phyloP scores from a whole-genome alignment of 2,888 invertebrate genomes.

The Drosophila pseudotalamancana region DNA sequence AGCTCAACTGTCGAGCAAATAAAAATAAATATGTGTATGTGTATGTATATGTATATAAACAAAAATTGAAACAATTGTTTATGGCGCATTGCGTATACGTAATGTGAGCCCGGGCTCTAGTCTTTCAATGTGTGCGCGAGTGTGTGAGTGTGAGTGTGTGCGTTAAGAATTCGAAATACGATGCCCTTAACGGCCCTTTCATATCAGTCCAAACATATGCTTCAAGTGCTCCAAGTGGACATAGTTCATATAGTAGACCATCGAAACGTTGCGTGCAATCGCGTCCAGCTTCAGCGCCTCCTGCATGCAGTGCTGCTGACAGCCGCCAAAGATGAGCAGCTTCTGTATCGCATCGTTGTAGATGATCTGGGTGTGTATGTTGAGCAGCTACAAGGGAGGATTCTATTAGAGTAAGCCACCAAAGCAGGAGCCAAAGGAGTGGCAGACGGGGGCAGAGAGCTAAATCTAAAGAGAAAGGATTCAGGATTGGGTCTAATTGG shows the following conservation, averaged over 20 bases:
- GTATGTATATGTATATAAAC: constrained; percentile 2
- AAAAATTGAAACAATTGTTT: constrained; percentile 12
- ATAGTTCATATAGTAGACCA: constrained; percentile 44
- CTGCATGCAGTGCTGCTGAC: constrained; percentile 32
- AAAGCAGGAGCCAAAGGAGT: no score
- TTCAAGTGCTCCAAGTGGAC: constrained; percentile 51
- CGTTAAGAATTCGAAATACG: neutral
- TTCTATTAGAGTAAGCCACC: no score
- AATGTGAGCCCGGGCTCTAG: constrained; percentile 21
- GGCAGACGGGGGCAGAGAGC: no score
- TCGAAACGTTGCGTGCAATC: constrained; percentile 49
- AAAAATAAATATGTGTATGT: neutral
- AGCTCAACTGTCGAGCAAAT: neutral
- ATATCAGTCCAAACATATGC: constrained; percentile 53
- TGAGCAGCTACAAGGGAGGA: constrained; percentile 37
- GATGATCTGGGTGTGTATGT: constrained; percentile 51
- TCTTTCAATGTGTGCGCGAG: neutral
- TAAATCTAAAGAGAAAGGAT: no score
- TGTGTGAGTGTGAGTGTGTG: neutral
- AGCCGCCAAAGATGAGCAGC: constrained; percentile 30
- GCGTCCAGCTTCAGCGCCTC: constrained; percentile 42
- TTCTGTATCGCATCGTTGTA: constrained; percentile 54
- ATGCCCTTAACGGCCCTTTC: neutral
- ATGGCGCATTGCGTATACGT: constrained; percentile 35
- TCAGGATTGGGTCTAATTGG: no score